These are phyloP conservation scores for Mugil cephalus DNA, from an alignment of 2,113 vertebrate genomes.

Conservation along the genomic window DNA sequence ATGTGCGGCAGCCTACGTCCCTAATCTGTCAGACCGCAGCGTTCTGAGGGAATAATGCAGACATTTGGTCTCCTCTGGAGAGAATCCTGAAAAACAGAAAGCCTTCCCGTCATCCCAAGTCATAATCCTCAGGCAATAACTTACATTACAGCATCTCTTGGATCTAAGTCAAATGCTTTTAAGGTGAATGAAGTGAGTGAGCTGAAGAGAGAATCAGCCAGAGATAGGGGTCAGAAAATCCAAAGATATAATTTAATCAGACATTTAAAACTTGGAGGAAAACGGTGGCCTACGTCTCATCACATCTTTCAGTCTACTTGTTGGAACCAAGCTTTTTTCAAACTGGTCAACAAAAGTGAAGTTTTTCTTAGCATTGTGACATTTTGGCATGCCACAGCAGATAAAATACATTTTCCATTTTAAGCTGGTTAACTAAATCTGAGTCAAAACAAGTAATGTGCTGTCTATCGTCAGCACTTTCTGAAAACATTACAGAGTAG, in stretches of 20 bases:
- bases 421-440: too few species aligned
- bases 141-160: constrained; percentile 42
- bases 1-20: constrained; percentile 21
- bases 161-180: constrained; percentile 50
- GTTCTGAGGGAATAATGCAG: constrained; percentile 17
- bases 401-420: too few species aligned
- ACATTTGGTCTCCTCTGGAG: constrained; percentile 42
- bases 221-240: neutral
- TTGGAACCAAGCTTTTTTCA: too few species aligned
- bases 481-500: too few species aligned
- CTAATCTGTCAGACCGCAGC: constrained; percentile 45
- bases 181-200: constrained; percentile 40
- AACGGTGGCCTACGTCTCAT: neutral
- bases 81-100: constrained; percentile 53
- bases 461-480: too few species aligned
- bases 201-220: neutral
- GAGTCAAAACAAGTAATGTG: too few species aligned
- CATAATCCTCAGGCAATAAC: constrained; percentile 59
- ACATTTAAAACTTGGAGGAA: neutral
- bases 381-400: too few species aligned
- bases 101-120: constrained; percentile 32
- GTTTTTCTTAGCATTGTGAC: too few species aligned
- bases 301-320: neutral
- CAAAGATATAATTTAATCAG: neutral
- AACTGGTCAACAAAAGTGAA: too few species aligned